A percentile compares a stretch with the other conserved stretches of the same genome.
Conservation (phyloP, 2,113 vertebrate species). For the Strix uralensis region DNA sequence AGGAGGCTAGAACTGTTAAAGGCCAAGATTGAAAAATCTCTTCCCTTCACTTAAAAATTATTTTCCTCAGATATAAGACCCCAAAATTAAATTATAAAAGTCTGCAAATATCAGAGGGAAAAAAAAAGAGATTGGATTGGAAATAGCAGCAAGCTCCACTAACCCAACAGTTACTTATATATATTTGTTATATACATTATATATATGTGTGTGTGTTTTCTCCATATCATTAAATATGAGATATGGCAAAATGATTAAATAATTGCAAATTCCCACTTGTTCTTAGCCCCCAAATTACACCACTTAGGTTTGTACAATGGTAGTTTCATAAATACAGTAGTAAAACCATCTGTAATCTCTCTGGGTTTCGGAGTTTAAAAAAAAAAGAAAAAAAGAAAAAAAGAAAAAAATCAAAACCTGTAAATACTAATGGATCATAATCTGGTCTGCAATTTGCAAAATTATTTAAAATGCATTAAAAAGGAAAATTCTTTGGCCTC, state of each 20-base stretch:
- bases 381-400: no score
- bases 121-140: not conserved
- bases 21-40: not conserved
- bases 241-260: not conserved
- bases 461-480: not conserved
- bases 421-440: not conserved
- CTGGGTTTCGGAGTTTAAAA: not conserved
- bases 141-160: not conserved
- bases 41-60: not conserved
- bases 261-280: not conserved
- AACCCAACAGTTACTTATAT: not conserved
- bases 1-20: not conserved
- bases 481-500: not conserved
- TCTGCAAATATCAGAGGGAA: not conserved
- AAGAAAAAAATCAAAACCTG: not conserved
- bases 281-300: not conserved
- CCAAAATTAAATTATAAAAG: not conserved
- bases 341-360: not conserved
- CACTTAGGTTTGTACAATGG: not conserved
- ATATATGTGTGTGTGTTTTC: not conserved
- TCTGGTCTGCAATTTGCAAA: not conserved
- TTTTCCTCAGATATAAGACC: not conserved
- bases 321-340: not conserved
- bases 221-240: not conserved
- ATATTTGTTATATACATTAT: not conserved